These are phyloP conservation scores for Nyctibius grandis DNA, from an alignment of 2,797 vertebrate species.

Conservation along the genomic window DNA sequence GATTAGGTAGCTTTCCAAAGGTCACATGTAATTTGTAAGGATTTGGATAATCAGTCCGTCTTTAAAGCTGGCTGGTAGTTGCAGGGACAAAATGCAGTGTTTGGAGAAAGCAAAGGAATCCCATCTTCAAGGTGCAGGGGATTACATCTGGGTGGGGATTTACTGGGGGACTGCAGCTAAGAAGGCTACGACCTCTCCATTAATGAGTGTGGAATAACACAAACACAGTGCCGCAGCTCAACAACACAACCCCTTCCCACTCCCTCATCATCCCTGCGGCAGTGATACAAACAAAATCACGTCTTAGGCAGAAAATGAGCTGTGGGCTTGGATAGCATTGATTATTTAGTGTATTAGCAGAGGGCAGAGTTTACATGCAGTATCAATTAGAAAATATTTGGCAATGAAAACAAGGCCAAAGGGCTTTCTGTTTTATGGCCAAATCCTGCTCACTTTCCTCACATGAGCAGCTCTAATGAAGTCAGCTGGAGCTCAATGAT, in stretches of 20 bases:
- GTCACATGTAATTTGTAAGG: background rate
- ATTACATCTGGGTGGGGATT: background rate
- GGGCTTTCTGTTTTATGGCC: background rate
- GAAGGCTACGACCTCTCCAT: background rate
- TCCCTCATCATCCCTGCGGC: background rate
- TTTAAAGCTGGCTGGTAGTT: background rate
- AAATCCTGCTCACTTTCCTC: constrained; percentile 38
- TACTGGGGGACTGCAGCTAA: background rate
- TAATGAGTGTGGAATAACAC: background rate
- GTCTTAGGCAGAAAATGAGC: background rate
- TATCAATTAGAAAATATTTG: constrained; percentile 52
- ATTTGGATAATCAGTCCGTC: background rate
- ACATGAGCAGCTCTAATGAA: constrained; percentile 20
- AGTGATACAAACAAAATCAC: constrained; percentile 25
- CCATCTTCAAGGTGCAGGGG: background rate
- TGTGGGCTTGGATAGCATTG: background rate
- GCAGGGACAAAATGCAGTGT: background rate
- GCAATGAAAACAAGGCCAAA: constrained; percentile 37
- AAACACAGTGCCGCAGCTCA: background rate
- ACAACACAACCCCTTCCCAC: background rate
- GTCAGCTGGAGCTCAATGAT: constrained; percentile 7
- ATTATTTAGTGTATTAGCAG: constrained; percentile 33
- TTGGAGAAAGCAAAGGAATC: background rate
- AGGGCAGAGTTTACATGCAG: constrained; percentile 56
- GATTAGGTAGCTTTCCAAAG: background rate